Base-by-base conservation (phyloP, 2,113 vertebrate species). In the Ageneiosus marmoratus region DNA sequence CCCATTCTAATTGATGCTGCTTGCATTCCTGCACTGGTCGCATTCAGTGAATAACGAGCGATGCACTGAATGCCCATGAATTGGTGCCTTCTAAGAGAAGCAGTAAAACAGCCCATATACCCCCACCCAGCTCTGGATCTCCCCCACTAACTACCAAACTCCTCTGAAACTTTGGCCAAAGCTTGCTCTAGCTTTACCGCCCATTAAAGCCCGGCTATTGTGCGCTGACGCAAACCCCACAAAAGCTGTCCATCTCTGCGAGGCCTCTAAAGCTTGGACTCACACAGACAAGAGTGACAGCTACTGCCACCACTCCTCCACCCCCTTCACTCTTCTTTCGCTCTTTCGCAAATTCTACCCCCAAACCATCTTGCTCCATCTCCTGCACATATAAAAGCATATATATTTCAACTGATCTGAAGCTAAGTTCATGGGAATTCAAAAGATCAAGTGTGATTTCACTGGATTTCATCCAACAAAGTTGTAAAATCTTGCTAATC, bases 1-100 rank as follows among this genome's bases (percentile, higher is more conserved):
- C 96, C 95, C 96, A 97, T 97, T 98, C 97, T 98, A 98, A 98
- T 98, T 98, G 97, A 99, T 97, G 95, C 97, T 85, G 93, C 92
- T 79, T 94, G 93, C 96, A 98, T 98, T 98, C 97, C 97, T 95
- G 93, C 94, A 96, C 95, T 95, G 95, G 94, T 94, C 94, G 96
- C 93, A 96, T 98, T 98, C 77, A 96, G 94, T 96, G 96, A 97
- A 96, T 97, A 98, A 98, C 95, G 97, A 98, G 96, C 92, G 89
- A 91, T 89, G 91, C 87, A 89, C 86, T 94, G 92, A 94, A 95
- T 94, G 90, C 91, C 92, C 91, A 93, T 93, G 93, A 94, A 94
- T 94, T 91, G 93, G 92, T 93, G 90, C 89, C 92, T 92, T 92
- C 92, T 90, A 93, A 94, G 92, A 89, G 91, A 91, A 94, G 93